Evolutionary conservation across 2,113 vertebrate genomes (phyloP), one percentile per base, ranked within the genome.

Genomic region (Oreotragus oreotragus): DNA sequence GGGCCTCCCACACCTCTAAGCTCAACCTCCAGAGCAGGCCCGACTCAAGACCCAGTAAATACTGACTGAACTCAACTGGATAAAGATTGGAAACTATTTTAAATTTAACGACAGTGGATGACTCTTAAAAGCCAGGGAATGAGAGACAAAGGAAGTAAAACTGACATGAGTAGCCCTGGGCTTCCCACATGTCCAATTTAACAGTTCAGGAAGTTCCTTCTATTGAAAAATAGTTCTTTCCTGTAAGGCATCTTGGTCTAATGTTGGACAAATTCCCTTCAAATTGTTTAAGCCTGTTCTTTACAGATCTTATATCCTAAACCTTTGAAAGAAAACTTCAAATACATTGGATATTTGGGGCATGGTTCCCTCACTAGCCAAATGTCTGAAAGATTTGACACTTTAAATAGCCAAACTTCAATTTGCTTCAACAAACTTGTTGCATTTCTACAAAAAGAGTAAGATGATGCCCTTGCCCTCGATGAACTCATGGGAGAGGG

Each of bases 181-280:
- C 60, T 84, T 88, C 79, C 49, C 23, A 57, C 6, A 7, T 66
- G 49, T 36, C 79, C 70, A 93, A 43, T 86, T 87, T 84, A 89
- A 57, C 0, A 3, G 73, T 58, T 94, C 51, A 84, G 39, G 62
- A 90, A 79, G 79, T 80, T 84, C 43, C 73, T 57, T 21, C 55
- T n/a, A n/a, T 33, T 84, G 91, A 81, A 73, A 88, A 84, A 13
- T 91, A 57, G 66, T 70, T 83, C 62, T 95, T 92, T 84, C 86
- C 79, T 93, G 3, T 23, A 64, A 84, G 49, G 58, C 49, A 13
- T 30, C 79, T 94, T 51, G 28, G 10, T 84, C 45, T 83, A 70
- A 62, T 10, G n/a, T 8, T n/a, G 51, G 13, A 25, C 64, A 33
- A 79, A 57, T 73, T 53, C 30, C 76, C 84, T 88, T 15, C 33